These are phyloP conservation scores for Dasypolia templi DNA, from an alignment of 2,888 invertebrate species.

Conservation along the genomic window DNA sequence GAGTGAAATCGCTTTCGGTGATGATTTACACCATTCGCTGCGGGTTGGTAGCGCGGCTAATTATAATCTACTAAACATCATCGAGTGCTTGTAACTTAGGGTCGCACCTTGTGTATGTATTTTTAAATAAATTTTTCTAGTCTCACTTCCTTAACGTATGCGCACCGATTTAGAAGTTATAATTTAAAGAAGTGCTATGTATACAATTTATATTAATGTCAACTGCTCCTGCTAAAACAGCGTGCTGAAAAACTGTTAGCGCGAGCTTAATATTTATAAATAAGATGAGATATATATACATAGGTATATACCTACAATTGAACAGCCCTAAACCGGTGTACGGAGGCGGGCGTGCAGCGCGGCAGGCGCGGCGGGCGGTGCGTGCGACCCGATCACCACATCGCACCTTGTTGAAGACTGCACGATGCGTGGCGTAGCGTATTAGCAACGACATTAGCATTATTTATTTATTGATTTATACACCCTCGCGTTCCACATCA, in stretches of 20 bases:
- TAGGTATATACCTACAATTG: too few species aligned
- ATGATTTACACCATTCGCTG: slow-evolving; percentile 70
- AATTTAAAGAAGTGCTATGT: slow-evolving; percentile 10
- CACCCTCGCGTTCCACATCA: slow-evolving; percentile 41
- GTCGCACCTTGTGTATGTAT: slow-evolving; percentile 83
- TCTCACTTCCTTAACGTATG: slow-evolving; percentile 73
- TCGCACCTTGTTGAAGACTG: slow-evolving; percentile 70
- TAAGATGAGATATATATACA: slow-evolving; percentile 14
- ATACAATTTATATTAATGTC: neutral
- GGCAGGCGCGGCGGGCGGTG: slow-evolving; percentile 58
- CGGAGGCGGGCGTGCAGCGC: slow-evolving; percentile 51
- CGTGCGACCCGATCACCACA: slow-evolving; percentile 65
- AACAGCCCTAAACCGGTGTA: slow-evolving; percentile 64
- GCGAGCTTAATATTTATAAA: slow-evolving; percentile 11
- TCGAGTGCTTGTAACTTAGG: slow-evolving; percentile 88
- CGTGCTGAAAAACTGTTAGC: slow-evolving; percentile 13
- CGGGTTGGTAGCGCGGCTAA: slow-evolving; percentile 86
- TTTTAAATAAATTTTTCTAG: slow-evolving; percentile 83
- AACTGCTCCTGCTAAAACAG: neutral
- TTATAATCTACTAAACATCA: slow-evolving; percentile 90
- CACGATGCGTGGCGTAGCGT: slow-evolving; percentile 63
- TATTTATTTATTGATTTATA: slow-evolving; percentile 63
- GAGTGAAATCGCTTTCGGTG: slow-evolving; percentile 55
- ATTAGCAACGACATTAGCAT: slow-evolving; percentile 63
- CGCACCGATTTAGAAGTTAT: slow-evolving; percentile 72